These are phyloP conservation scores for Phalacrocorax brasilianus DNA, from an alignment of 2,113 vertebrate species.

Conservation along the genomic window DNA sequence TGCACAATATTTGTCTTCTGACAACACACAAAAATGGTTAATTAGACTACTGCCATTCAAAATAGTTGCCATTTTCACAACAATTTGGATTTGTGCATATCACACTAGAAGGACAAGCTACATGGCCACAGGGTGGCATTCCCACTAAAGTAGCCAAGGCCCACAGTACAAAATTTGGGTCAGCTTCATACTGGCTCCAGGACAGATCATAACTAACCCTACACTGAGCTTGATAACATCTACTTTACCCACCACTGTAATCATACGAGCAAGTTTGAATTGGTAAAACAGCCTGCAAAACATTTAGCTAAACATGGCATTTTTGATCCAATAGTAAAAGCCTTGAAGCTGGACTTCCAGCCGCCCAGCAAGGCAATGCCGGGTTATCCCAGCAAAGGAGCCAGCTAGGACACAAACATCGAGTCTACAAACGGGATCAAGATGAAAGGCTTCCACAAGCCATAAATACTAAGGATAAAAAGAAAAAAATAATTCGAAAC, in stretches of 20 bases:
- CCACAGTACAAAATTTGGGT: background rate
- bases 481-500: background rate
- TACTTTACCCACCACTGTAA: background rate
- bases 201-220: background rate
- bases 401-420: background rate
- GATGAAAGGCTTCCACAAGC: background rate
- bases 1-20: background rate
- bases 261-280: background rate
- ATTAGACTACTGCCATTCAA: background rate
- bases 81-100: background rate
- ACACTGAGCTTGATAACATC: background rate
- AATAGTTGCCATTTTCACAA: background rate
- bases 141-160: background rate
- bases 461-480: background rate
- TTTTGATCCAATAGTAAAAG: background rate
- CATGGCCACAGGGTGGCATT: background rate
- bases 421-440: background rate
- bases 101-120: background rate
- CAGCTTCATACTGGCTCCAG: background rate
- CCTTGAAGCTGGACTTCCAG: background rate
- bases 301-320: background rate
- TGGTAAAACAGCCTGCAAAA: background rate
- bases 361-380: accelerated
- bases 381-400: background rate
- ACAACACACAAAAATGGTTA: background rate